phyloP scores from a whole-genome alignment of 2,888 invertebrate species.

The Gryllus longicercus region DNA sequence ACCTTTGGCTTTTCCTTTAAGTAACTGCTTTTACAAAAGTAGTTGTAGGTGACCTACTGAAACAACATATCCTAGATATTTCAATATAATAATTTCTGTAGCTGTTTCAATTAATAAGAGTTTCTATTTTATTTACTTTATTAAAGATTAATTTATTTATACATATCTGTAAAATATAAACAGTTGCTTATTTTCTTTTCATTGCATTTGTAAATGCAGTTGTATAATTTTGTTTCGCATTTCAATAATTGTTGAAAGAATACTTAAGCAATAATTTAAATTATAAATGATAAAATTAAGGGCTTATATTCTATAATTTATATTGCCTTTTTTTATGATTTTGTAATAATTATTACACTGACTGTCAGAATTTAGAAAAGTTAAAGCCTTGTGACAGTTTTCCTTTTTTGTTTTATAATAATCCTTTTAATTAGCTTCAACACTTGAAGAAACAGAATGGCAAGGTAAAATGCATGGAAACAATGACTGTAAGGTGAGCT shows the following conservation, averaged over 20 bases:
- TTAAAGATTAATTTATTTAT: not conserved
- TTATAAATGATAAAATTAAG: too few relatives aligned
- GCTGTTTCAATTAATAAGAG: not conserved
- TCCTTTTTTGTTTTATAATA: too few relatives aligned
- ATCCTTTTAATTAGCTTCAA: not conserved
- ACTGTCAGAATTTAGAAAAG: too few relatives aligned
- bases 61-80: not conserved
- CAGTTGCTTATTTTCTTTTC: not conserved
- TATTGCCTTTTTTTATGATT: too few relatives aligned
- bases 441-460: not conserved
- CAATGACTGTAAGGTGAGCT: not conserved
- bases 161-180: not conserved
- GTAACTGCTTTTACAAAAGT: too few relatives aligned
- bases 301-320: too few relatives aligned
- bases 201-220: not conserved
- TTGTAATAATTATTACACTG: too few relatives aligned
- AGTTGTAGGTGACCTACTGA: too few relatives aligned
- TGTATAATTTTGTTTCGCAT: not conserved
- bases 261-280: too few relatives aligned
- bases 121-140: not conserved
- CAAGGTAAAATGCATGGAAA: not conserved
- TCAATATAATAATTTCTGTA: conserved; percentile 19
- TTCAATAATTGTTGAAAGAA: too few relatives aligned
- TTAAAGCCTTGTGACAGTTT: too few relatives aligned
- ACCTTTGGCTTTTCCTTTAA: too few relatives aligned